Base-by-base conservation (phyloP, 2,113 vertebrate species). In the Vireo altiloquus region DNA sequence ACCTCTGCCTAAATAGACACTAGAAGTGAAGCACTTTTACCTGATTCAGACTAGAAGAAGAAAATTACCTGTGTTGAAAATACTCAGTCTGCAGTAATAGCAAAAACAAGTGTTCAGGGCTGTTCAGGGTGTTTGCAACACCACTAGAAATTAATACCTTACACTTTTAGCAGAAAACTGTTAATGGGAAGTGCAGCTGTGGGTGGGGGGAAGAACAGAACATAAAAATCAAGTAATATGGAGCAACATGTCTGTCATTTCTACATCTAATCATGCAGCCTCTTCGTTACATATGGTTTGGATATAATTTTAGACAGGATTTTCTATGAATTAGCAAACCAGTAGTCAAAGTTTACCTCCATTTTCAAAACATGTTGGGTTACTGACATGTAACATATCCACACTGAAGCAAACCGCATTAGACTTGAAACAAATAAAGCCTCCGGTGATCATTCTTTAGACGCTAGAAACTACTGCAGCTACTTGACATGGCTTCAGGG, bases 401-500 rank as follows among this genome's bases (percentile, higher is more conserved):
- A 75, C 70, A n/a, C 87, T 89, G 90, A 95, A 95, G 91, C 77
- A 96, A 97, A 96, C 69, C 42, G 6, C 54, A 25, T 60, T 52
- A 86, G 92, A 97, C 90, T 95, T 97, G 89, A 97, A 97, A 97
- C 95, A 96, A 96, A 94, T 83, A 93, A 96, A 91, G 96, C 97
- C 97, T 93, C 87, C 23, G 66, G 96, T 97, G 96, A 97, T 96
- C 96, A 96, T 96, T 64, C 90, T 96, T 95, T 82, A 96, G 94
- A 92, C 65, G 72, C 77, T 5, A 82, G 89, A 91, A 97, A 93
- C 92, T 88, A 74, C 33, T 63, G 95, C 96, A 94, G 93, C 81
- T 94, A 94, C 91, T 46, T 97, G 97, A 97, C 97, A 97, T 97
- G 98, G 97, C 98, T 98, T 46, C 80, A 97, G 97, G 98, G 98